These are phyloP conservation scores for Strigops habroptila DNA, from an alignment of 2,113 vertebrate species.

Conservation along the genomic window DNA sequence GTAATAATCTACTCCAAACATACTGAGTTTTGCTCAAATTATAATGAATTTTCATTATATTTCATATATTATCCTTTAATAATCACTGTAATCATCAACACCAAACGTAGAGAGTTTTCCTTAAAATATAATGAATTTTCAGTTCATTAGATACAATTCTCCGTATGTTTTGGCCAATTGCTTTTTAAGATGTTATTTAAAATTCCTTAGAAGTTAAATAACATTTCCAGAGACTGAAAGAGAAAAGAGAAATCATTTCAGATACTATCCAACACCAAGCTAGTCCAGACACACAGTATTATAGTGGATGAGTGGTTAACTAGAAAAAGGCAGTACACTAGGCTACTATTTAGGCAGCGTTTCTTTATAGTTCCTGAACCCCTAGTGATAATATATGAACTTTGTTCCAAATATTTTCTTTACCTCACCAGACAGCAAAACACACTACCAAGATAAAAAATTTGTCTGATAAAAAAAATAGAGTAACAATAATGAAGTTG, in stretches of 20 bases:
- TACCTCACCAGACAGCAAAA: neutral
- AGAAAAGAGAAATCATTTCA: neutral
- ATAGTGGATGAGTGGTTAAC: neutral
- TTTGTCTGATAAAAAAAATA: neutral
- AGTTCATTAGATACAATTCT: neutral
- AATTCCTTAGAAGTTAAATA: neutral
- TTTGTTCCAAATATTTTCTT: neutral
- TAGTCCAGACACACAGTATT: neutral
- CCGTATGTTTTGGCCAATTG: neutral
- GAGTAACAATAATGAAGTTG: neutral
- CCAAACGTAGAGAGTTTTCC: neutral
- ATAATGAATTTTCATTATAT: too few relatives aligned
- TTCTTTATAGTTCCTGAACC: neutral
- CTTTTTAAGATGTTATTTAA: neutral
- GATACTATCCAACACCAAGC: neutral
- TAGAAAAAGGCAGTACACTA: neutral
- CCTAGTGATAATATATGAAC: neutral
- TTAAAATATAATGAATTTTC: neutral
- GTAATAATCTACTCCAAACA: neutral
- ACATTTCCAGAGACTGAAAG: neutral
- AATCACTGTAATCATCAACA: neutral
- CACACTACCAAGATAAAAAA: neutral
- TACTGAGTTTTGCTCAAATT: neutral
- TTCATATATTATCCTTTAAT: neutral
- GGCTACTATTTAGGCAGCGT: neutral